A percentile compares a stretch with the other conserved stretches of the same genome.
Conservation (phyloP, 2,113 vertebrate species). For the Dryoscopus gambensis region DNA sequence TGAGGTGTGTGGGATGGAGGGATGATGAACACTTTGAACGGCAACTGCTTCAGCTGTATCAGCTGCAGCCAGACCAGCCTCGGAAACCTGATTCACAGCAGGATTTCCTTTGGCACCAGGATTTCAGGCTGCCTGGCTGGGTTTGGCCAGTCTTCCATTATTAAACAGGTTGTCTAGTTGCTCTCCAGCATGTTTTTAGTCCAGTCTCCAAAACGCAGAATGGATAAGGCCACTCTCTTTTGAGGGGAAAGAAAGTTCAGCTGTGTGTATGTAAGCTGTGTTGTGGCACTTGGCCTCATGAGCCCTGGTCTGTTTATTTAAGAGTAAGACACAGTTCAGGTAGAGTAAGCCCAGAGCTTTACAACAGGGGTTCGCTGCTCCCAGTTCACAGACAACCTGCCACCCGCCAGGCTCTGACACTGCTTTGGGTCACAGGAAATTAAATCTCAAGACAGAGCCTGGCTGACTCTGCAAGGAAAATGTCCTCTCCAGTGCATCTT, state of each 20-base stretch:
- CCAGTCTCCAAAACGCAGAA: background rate
- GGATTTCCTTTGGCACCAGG: background rate
- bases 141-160: background rate
- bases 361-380: background rate
- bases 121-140: background rate
- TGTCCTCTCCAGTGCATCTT: background rate
- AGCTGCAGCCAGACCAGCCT: background rate
- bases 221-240: background rate
- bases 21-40: background rate
- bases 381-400: background rate
- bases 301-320: background rate
- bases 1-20: background rate
- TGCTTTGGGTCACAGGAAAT: background rate
- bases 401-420: background rate
- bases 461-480: background rate
- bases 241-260: background rate
- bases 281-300: background rate
- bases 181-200: background rate
- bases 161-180: background rate
- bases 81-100: background rate
- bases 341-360: background rate
- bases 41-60: background rate
- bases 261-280: background rate
- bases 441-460: background rate
- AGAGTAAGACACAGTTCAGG: background rate